Evolutionary conservation across 2,113 vertebrate genomes (phyloP), one percentile per base, ranked within the genome.

Genomic region (Toxotes jaculatrix): DNA sequence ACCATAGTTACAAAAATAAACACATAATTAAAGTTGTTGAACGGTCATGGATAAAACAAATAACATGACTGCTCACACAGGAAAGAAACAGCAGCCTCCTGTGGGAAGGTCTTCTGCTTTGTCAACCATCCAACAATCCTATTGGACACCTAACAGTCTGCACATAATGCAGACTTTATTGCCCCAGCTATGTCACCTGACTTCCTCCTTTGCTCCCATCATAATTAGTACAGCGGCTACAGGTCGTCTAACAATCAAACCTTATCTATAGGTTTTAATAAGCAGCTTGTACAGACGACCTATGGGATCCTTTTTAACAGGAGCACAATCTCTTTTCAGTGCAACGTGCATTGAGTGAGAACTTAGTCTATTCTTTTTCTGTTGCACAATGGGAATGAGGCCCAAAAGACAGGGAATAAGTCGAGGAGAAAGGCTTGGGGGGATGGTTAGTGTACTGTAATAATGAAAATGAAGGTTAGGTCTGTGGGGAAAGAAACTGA

Each of bases 401-500:
- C 67, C 14, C 21, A 74, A 10, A 66, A 27, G 12, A 67, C 31
- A 43, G 10, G 19, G 34, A 32, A 60, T 51, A 40, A 21, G 23
- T 56, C 1, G 1, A 36, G 53, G 56, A 40, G 51, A 43, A 34
- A 16, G 32, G 13, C 67, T 62, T 47, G 7, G 6, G 66, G 43
- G 34, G 61, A 31, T 53, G 4, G 11, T 56, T 66, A 53, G 21
- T 3, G 7, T 55, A 60, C 17, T 6, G 16, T 47, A 56, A 53
- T 75, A 23, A 76, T 49, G 51, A 56, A 60, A 82, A 64, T 27
- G 31, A 73, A 16, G 31, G 27, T 71, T 55, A 63, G 1, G 34
- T n/a, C 31, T 40, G 7, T n/a, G 59, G 31, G 74, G 3, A 19
- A 47, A 63, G 70, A 27, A 66, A n/a, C 2, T 5, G 9, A 65